Conservation (phyloP, 2,888 invertebrate species). For the Tholera decimalis region DNA sequence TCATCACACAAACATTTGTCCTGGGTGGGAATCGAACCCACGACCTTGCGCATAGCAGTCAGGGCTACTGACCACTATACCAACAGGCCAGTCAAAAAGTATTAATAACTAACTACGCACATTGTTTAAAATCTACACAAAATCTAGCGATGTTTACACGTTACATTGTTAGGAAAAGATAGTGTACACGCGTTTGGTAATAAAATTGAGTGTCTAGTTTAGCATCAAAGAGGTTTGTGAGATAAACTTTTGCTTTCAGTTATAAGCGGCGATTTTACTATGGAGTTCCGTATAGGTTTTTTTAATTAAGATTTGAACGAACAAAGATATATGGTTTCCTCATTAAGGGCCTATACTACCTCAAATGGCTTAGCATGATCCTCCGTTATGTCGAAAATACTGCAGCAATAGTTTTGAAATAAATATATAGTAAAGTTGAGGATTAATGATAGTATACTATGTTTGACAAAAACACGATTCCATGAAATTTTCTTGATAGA, state of each 20-base stretch:
- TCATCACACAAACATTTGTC: too few species aligned
- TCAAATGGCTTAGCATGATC: too few species aligned
- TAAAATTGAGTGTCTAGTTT: constrained; percentile 8
- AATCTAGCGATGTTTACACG: neutral
- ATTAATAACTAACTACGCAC: neutral
- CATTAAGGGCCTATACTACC: too few species aligned
- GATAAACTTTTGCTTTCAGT: constrained; percentile 4
- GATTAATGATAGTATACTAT: too few species aligned
- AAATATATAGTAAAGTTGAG: too few species aligned
- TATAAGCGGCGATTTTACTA: neutral
- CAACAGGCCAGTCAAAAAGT: neutral
- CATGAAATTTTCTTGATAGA: too few species aligned
- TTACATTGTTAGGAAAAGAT: neutral
- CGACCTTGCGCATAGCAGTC: too few species aligned
- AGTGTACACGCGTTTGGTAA: neutral
- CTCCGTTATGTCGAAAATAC: too few species aligned
- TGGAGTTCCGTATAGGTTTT: constrained; percentile 21
- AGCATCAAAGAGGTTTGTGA: constrained; percentile 35
- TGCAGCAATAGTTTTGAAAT: too few species aligned
- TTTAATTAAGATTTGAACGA: neutral
- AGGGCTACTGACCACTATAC: too few species aligned
- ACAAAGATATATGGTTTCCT: neutral
- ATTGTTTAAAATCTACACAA: neutral
- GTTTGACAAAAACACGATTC: too few species aligned
- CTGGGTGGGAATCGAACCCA: too few species aligned